Conservation (phyloP, 2,113 vertebrate species). For the Salvator merianae region DNA sequence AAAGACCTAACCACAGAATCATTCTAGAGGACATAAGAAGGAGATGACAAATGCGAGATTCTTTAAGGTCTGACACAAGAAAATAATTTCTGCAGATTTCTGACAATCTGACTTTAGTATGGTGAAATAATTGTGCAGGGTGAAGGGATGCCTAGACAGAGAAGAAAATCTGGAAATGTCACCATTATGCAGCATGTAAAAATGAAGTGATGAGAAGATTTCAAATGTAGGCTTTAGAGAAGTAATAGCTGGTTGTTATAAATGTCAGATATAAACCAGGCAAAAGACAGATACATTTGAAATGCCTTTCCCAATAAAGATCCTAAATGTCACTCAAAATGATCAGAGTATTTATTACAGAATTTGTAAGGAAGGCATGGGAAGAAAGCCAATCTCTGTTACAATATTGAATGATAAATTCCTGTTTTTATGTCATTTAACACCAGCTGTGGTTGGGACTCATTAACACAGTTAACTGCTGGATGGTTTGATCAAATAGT, state of each 20-base stretch:
- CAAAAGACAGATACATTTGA: conserved; percentile 56
- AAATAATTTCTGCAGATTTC: background rate
- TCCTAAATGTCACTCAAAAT: conserved; percentile 61
- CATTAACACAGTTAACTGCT: conserved; percentile 49
- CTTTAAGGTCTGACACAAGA: background rate
- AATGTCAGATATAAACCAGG: conserved; percentile 53
- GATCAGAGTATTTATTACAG: conserved; percentile 60
- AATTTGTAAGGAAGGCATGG: conserved; percentile 49
- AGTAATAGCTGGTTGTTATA: conserved; percentile 52
- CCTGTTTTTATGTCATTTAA: conserved; percentile 50
- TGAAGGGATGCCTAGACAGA: background rate
- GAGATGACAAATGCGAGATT: conserved; percentile 20
- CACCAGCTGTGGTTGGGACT: conserved; percentile 46
- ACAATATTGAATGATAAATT: conserved; percentile 44
- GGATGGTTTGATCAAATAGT: conserved; percentile 30
- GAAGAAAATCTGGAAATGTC: conserved; percentile 18
- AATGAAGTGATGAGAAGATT: conserved; percentile 16
- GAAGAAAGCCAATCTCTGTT: conserved; percentile 24
- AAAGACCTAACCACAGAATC: background rate
- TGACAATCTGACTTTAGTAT: background rate
- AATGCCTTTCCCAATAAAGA: conserved; percentile 57
- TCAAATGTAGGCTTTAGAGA: conserved; percentile 39
- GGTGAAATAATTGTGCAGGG: background rate
- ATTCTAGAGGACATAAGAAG: background rate
- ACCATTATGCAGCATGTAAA: background rate